These are phyloP conservation scores for Arrhopalites spinosus DNA, from an alignment of 2,888 invertebrate species.

Conservation along the genomic window DNA sequence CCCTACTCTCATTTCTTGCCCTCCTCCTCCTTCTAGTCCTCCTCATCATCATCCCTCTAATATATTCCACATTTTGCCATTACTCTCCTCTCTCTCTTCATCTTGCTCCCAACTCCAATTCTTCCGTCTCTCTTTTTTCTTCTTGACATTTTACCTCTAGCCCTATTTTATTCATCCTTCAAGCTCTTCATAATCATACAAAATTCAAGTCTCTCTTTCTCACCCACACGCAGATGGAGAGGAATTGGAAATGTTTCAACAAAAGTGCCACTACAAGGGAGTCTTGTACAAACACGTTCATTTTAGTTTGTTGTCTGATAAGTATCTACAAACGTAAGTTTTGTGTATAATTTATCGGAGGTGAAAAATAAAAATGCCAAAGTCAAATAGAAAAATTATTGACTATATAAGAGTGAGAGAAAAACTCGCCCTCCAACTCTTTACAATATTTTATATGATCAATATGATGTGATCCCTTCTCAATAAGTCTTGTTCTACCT, in stretches of 20 bases:
- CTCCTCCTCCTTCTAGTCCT: not conserved
- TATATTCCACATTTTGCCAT: too few relatives aligned
- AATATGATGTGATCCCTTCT: not conserved
- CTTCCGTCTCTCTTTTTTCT: not conserved
- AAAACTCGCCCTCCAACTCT: not conserved
- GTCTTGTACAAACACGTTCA: too few relatives aligned
- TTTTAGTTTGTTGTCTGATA: too few relatives aligned
- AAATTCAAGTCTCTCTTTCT: not conserved
- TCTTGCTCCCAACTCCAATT: not conserved
- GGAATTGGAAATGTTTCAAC: not conserved
- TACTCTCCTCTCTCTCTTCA: not conserved
- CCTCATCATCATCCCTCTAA: too few relatives aligned
- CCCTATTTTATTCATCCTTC: not conserved
- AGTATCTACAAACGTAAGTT: slow-evolving; percentile 24
- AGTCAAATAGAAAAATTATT: not conserved
- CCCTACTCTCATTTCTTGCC: not conserved
- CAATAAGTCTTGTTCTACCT: too few relatives aligned
- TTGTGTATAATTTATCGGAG: slow-evolving; percentile 32
- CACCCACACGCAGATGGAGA: not conserved
- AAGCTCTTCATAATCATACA: not conserved
- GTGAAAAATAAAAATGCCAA: not conserved
- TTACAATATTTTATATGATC: not conserved
- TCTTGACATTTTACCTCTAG: not conserved
- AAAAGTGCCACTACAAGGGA: not conserved
- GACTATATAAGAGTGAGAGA: not conserved